Percentiles rank a stretch among this genome's conserved stretches.
Conservation (phyloP, 2,888 invertebrate genomes). For the Eueremaeus valkanovi region DNA sequence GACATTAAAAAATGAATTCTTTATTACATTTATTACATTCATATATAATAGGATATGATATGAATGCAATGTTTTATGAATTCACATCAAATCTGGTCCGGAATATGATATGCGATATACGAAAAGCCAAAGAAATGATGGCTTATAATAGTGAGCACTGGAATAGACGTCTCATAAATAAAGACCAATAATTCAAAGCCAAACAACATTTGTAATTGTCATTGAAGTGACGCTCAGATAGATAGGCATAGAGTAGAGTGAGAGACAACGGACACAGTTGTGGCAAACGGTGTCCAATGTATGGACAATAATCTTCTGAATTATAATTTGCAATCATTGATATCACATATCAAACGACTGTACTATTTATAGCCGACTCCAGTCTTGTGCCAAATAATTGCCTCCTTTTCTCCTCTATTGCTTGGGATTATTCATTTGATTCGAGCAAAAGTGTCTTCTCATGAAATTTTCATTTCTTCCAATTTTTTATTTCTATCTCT, state of each 20-base stretch:
- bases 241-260: background rate
- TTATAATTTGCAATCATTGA: background rate
- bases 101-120: too few species aligned
- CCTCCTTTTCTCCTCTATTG: background rate
- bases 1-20: too few species aligned
- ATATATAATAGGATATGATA: too few species aligned
- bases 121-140: too few species aligned
- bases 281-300: background rate
- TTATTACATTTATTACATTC: too few species aligned
- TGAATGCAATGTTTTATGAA: too few species aligned
- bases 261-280: background rate
- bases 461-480: background rate
- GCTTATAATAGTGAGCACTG: too few species aligned
- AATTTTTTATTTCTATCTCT: background rate
- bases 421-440: background rate
- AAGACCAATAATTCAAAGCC: background rate
- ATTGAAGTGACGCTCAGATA: background rate
- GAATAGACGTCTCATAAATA: too few species aligned
- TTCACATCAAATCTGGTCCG: too few species aligned
- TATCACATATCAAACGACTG: background rate
- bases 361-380: background rate
- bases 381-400: background rate
- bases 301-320: background rate
- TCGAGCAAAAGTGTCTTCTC: background rate
- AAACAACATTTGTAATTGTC: constrained; percentile 11